These are phyloP conservation scores for Coecobrya sp. DNA, from an alignment of 2,888 invertebrate species.

Conservation along the genomic window DNA sequence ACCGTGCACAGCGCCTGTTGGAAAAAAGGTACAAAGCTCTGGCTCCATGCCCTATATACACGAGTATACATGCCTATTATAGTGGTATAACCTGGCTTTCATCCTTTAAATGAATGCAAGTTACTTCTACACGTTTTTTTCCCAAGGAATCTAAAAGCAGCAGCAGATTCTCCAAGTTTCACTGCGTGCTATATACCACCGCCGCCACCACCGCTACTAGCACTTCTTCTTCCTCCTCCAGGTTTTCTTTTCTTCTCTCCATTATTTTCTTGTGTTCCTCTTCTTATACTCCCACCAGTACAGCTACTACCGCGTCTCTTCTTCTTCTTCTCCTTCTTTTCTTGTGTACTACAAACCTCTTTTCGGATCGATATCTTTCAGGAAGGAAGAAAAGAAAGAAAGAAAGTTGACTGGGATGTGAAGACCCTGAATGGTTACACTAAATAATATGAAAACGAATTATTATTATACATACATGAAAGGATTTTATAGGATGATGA, in stretches of 20 bases:
- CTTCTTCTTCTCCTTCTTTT: slow-evolving; percentile 47
- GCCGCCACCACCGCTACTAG: neutral
- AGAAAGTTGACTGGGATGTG: slow-evolving; percentile 65
- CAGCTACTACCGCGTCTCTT: slow-evolving; percentile 41
- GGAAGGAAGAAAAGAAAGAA: slow-evolving; percentile 68
- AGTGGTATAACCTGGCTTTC: slow-evolving; percentile 4
- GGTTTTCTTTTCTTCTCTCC: slow-evolving; percentile 58
- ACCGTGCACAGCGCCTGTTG: neutral
- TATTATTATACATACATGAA: slow-evolving; percentile 46
- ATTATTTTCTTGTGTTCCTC: slow-evolving; percentile 46
- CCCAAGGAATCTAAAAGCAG: slow-evolving; percentile 60
- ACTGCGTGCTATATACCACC: slow-evolving; percentile 12
- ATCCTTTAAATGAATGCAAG: slow-evolving; percentile 68
- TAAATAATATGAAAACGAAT: slow-evolving; percentile 65
- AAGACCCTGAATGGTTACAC: slow-evolving; percentile 59
- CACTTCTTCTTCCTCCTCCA: slow-evolving; percentile 34
- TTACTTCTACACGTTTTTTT: slow-evolving; percentile 55
- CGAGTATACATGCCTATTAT: neutral
- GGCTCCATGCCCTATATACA: neutral
- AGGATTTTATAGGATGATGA: neutral
- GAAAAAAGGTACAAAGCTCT: neutral
- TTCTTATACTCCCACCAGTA: neutral
- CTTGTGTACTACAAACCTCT: slow-evolving; percentile 59
- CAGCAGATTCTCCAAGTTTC: slow-evolving; percentile 53
- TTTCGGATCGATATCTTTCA: slow-evolving; percentile 76